These are phyloP conservation scores for Cheilosia impressa DNA, from an alignment of 2,888 invertebrate species.

Conservation along the genomic window DNA sequence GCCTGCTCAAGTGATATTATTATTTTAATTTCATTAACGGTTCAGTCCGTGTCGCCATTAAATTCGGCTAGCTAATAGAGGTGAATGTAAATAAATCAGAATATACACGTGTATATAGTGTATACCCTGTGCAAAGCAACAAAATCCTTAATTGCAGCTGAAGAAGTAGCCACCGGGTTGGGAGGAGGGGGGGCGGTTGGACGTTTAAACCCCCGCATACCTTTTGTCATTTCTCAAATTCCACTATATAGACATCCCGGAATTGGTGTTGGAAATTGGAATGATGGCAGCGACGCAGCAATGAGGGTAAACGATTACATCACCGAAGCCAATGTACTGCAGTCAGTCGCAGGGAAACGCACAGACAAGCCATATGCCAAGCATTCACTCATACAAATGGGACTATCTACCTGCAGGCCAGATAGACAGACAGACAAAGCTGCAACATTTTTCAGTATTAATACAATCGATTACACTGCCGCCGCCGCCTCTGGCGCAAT, in stretches of 20 bases:
- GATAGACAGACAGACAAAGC: slow-evolving; percentile 62
- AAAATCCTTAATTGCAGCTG: slow-evolving; percentile 60
- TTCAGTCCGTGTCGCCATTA: slow-evolving; percentile 17
- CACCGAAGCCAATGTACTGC: slow-evolving; percentile 70
- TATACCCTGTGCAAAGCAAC: slow-evolving; percentile 19
- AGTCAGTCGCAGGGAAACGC: slow-evolving; percentile 19
- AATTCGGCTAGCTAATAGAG: slow-evolving; percentile 35
- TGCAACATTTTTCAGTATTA: slow-evolving; percentile 74
- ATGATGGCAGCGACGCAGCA: slow-evolving; percentile 26
- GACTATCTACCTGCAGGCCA: slow-evolving; percentile 43
- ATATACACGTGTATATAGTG: slow-evolving; percentile 10
- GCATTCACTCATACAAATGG: slow-evolving; percentile 66
- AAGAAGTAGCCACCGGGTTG: background rate
- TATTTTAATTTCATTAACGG: slow-evolving; percentile 74
- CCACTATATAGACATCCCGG: slow-evolving; percentile 15
- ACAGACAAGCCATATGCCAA: slow-evolving; percentile 45
- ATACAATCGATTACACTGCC: slow-evolving; percentile 71
- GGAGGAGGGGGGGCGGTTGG: background rate
- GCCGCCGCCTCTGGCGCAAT: slow-evolving; percentile 50
- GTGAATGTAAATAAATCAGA: slow-evolving; percentile 64
- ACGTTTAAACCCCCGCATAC: background rate
- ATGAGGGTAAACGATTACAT: slow-evolving; percentile 58
- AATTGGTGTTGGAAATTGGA: background rate
- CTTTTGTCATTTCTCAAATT: slow-evolving; percentile 56
- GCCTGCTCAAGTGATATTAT: slow-evolving; percentile 66